Conservation (phyloP, 2,797 vertebrate genomes). For the Atherinosoma microstoma region DNA sequence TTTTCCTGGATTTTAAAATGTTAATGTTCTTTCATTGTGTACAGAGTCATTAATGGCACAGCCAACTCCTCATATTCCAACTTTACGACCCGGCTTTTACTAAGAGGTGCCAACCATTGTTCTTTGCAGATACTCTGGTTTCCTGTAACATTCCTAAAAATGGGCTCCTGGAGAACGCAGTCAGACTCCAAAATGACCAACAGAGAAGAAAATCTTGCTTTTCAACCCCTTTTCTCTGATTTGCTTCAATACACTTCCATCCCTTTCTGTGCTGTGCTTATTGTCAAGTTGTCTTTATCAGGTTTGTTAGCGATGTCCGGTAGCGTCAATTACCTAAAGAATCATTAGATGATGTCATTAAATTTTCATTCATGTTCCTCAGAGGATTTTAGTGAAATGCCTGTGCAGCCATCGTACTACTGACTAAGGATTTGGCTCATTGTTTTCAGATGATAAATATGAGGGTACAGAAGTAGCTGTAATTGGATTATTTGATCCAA, state of each 20-base stretch:
- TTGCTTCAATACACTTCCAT: not conserved
- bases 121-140: conserved; percentile 29
- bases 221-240: not conserved
- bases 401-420: not conserved
- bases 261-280: not conserved
- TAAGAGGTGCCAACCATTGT: conserved; percentile 38
- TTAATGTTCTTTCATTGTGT: not conserved
- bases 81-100: not conserved
- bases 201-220: not conserved
- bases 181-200: not conserved
- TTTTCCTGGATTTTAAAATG: conserved; percentile 1
- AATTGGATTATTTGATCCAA: not conserved
- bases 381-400: not conserved
- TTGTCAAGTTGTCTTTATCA: not conserved
- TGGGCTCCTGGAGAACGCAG: not conserved
- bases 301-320: not conserved
- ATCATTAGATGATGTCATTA: not conserved
- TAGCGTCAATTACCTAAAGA: not conserved
- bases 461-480: not conserved
- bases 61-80: not conserved
- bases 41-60: conserved; percentile 2
- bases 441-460: not conserved
- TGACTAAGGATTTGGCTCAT: not conserved
- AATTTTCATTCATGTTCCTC: not conserved
- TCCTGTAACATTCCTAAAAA: conserved; percentile 35